Evolutionary conservation across 1,140 invertebrate genomes (phyloP).

Genomic region (Tribolium castaneum): DNA sequence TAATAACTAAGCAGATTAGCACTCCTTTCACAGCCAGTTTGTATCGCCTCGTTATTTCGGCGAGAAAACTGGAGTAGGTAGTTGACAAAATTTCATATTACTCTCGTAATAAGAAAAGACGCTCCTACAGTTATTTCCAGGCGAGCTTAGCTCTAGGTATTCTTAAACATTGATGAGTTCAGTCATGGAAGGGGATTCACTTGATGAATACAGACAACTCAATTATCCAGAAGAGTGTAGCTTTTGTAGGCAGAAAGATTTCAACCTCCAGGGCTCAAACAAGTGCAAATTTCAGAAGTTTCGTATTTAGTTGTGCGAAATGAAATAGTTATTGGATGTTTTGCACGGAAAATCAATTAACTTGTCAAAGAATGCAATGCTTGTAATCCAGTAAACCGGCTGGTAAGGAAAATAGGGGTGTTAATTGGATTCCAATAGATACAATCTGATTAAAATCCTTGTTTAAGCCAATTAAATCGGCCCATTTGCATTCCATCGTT

Average conservation of each 20-base stretch:
- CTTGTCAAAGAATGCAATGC: not conserved
- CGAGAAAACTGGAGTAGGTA: not conserved
- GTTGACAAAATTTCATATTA: slow-evolving; percentile 15
- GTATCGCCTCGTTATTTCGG: not conserved
- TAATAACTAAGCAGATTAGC: not conserved
- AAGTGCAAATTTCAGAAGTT: not conserved
- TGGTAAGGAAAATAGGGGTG: slow-evolving; percentile 10
- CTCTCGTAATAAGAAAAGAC: not conserved
- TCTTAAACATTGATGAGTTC: slow-evolving; percentile 26
- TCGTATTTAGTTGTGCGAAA: not conserved
- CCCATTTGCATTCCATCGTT: not conserved
- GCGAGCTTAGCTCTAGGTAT: slow-evolving; percentile 11
- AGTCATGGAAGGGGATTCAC: slow-evolving; percentile 12
- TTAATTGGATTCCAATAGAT: slow-evolving; percentile 38
- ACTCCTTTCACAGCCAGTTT: not conserved
- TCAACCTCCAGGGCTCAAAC: not conserved
- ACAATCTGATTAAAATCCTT: slow-evolving; percentile 33
- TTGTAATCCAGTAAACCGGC: not conserved
- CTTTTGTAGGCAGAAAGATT: slow-evolving; percentile 2
- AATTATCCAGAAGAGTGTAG: slow-evolving; percentile 5
- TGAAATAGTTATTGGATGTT: too few relatives aligned
- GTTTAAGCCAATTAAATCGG: slow-evolving; percentile 27
- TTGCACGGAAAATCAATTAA: not conserved
- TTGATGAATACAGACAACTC: slow-evolving; percentile 25
- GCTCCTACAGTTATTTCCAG: not conserved